Conservation (phyloP, 2,113 vertebrate genomes). For the Taxidea taxus region DNA sequence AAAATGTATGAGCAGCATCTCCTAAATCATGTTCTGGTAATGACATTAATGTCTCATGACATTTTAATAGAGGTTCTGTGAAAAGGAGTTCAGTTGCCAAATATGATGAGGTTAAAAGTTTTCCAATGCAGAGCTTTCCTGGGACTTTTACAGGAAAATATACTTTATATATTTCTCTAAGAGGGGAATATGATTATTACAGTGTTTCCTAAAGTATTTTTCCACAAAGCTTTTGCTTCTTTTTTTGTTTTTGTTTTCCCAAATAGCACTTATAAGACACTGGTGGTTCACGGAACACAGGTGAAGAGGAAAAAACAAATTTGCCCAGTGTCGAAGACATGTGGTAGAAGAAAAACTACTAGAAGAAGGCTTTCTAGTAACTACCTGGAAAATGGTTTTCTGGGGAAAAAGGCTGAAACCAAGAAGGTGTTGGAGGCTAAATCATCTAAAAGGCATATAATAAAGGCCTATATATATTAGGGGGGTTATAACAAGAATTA, state of each 20-base stretch:
- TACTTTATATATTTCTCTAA: background rate
- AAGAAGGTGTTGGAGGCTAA: background rate
- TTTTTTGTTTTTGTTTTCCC: background rate
- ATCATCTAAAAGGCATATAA: background rate
- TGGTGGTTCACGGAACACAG: background rate
- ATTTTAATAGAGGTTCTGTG: background rate
- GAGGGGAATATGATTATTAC: background rate
- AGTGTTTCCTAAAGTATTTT: background rate
- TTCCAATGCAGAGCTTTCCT: background rate
- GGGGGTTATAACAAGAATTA: background rate
- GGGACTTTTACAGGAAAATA: background rate
- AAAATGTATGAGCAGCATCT: background rate
- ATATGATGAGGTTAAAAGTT: background rate
- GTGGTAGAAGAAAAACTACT: background rate
- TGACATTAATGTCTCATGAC: background rate
- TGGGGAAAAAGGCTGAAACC: background rate
- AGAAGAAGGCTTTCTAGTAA: background rate
- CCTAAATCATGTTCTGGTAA: background rate
- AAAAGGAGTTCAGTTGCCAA: background rate
- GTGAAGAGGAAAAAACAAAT: background rate
- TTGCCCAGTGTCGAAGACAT: background rate
- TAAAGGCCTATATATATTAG: background rate
- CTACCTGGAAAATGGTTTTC: background rate
- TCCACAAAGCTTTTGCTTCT: background rate
- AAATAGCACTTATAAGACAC: slow-evolving; percentile 7